Evolutionary conservation across 2,113 vertebrate genomes (phyloP).

Genomic region (Myocastor coypus): DNA sequence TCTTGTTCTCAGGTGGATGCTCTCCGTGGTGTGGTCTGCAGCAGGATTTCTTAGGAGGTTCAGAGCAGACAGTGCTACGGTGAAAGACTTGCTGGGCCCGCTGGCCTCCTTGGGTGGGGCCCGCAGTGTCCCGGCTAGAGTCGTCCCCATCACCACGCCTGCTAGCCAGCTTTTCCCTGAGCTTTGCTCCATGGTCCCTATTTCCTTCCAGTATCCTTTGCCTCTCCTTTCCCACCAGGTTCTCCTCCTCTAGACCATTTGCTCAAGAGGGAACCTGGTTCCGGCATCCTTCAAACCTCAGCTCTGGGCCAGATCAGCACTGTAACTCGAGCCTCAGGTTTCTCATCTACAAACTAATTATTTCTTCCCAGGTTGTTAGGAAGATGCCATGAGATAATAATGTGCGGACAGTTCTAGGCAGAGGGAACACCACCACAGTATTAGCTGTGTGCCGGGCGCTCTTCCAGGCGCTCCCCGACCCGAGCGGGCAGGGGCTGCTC

Average conservation of each 20-base stretch:
- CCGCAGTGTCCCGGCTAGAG: background rate
- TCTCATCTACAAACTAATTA: conserved; percentile 67
- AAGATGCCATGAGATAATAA: conserved; percentile 65
- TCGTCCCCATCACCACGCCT: background rate
- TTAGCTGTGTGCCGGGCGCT: background rate
- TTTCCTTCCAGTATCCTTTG: background rate
- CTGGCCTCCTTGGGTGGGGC: background rate
- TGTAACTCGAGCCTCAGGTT: conserved; percentile 5
- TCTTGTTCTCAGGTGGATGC: background rate
- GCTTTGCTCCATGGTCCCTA: rapidly evolving
- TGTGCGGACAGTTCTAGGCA: background rate
- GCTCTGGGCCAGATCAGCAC: background rate
- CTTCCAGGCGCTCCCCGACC: background rate
- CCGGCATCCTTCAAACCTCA: background rate
- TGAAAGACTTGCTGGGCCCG: background rate
- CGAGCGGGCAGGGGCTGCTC: background rate
- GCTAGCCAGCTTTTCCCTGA: background rate
- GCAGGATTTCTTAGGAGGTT: background rate
- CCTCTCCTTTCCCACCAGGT: too few relatives aligned
- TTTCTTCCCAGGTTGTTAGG: conserved; percentile 71
- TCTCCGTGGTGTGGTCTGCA: background rate
- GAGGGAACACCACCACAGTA: background rate
- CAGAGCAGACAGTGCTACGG: background rate
- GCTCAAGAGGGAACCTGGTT: background rate
- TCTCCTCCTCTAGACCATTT: background rate